Evolutionary conservation across 1,140 invertebrate genomes (phyloP).

Genomic region (Rhizoglyphus robini): DNA sequence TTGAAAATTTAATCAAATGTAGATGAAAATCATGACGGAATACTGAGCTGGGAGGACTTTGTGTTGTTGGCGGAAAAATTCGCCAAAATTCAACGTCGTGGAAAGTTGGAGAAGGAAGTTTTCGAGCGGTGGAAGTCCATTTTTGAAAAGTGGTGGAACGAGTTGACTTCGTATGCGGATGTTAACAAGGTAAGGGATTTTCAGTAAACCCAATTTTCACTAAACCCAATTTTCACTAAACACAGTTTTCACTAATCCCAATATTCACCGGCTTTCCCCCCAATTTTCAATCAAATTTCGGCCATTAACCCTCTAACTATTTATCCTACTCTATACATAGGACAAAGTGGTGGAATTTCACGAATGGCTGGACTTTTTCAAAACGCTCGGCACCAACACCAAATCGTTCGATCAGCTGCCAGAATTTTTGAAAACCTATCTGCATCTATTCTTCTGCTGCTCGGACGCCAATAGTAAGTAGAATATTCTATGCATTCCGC

Average conservation of each 20-base stretch:
- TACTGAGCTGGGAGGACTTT: constrained; percentile 31
- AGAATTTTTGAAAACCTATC: constrained; percentile 30
- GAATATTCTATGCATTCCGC: too few species aligned
- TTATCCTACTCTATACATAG: too few species aligned
- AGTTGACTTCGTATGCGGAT: constrained; percentile 29
- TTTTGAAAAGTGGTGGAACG: constrained; percentile 31
- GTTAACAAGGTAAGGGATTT: constrained; percentile 30
- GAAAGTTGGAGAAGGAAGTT: constrained; percentile 31
- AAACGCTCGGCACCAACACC: constrained; percentile 28
- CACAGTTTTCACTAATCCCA: too few species aligned
- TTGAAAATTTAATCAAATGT: background rate
- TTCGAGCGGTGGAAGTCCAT: constrained; percentile 30
- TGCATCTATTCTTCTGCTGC: constrained; percentile 30
- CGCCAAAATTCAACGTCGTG: constrained; percentile 29
- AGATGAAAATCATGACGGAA: constrained; percentile 30
- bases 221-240: background rate
- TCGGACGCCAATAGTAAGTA: constrained; percentile 30
- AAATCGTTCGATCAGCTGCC: constrained; percentile 28
- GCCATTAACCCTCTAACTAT: too few species aligned
- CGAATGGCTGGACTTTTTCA: constrained; percentile 31
- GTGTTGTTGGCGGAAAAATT: constrained; percentile 30
- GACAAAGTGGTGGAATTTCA: constrained; percentile 30
- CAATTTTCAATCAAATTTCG: too few species aligned
- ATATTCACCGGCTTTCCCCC: too few species aligned
- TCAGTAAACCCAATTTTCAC: background rate